Evolutionary conservation across 1,140 invertebrate species (phyloP).

Genomic region (Bombus superbus): DNA sequence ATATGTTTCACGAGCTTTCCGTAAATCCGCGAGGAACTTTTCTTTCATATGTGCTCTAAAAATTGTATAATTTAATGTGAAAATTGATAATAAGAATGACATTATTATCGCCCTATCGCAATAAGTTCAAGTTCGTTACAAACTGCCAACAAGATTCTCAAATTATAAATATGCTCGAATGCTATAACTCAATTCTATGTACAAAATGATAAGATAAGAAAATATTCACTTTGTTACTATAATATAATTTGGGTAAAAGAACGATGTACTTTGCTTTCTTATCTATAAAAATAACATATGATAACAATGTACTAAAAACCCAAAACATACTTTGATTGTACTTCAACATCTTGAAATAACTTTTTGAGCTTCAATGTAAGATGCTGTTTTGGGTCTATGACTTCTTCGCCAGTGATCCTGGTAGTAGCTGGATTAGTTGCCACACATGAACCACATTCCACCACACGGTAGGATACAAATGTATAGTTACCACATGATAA

Average conservation of each 20-base stretch:
- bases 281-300: slow-evolving; percentile 15
- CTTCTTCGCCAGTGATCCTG: slow-evolving; percentile 85
- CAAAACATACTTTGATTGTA: slow-evolving; percentile 92
- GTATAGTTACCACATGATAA: slow-evolving; percentile 93
- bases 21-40: slow-evolving; percentile 97
- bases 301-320: slow-evolving; percentile 3
- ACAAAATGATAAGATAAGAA: slow-evolving; percentile 47
- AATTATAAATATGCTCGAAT: background rate
- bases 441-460: slow-evolving; percentile 88
- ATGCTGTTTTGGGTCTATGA: slow-evolving; percentile 86
- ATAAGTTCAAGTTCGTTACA: background rate
- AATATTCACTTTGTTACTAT: background rate
- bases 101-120: too few relatives aligned
- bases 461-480: slow-evolving; percentile 93
- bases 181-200: slow-evolving; percentile 4
- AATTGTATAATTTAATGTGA: background rate
- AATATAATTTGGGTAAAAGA: slow-evolving; percentile 8
- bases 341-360: slow-evolving; percentile 95
- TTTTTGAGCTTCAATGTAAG: slow-evolving; percentile 90
- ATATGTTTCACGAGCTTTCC: slow-evolving; percentile 95
- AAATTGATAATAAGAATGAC: background rate
- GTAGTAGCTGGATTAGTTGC: slow-evolving; percentile 88
- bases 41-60: slow-evolving; percentile 97
- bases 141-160: background rate
- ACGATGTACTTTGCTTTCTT: slow-evolving; percentile 14